These are phyloP conservation scores for Urophycis tenuis DNA, from an alignment of 2,797 vertebrate genomes.

Conservation along the genomic window DNA sequence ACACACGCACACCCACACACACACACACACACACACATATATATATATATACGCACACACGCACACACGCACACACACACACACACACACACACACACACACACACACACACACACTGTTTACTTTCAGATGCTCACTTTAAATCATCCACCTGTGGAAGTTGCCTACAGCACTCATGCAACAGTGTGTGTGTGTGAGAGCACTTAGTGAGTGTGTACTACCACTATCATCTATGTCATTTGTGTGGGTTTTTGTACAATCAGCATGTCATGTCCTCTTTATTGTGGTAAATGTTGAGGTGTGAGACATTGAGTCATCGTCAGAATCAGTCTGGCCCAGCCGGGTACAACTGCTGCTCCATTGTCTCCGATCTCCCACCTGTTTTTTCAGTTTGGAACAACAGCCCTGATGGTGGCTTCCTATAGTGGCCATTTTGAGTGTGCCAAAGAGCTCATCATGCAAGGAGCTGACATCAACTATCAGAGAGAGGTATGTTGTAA, in stretches of 20 bases:
- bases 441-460: conserved; percentile 85
- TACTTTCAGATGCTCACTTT: no score
- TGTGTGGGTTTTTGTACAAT: conserved; percentile 6
- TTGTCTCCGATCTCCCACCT: conserved; percentile 13
- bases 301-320: neutral
- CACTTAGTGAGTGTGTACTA: neutral
- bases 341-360: neutral
- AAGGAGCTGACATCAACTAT: conserved; percentile 94
- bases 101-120: no score
- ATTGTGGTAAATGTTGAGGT: neutral
- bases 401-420: conserved; percentile 93
- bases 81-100: no score
- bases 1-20: neutral
- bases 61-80: no score
- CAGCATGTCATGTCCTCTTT: neutral
- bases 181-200: conserved; percentile 58
- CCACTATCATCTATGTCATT: neutral
- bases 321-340: neutral
- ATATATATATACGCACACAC: no score
- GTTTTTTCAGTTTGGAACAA: conserved; percentile 79
- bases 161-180: conserved; percentile 62
- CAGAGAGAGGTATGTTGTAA: conserved; percentile 83
- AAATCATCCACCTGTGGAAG: no score
- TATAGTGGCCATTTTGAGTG: conserved; percentile 85
- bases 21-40: neutral